Evolutionary conservation across 2,888 invertebrate species (phyloP), one percentile per base, ranked within the genome.

Genomic region (Tachina grossa): DNA sequence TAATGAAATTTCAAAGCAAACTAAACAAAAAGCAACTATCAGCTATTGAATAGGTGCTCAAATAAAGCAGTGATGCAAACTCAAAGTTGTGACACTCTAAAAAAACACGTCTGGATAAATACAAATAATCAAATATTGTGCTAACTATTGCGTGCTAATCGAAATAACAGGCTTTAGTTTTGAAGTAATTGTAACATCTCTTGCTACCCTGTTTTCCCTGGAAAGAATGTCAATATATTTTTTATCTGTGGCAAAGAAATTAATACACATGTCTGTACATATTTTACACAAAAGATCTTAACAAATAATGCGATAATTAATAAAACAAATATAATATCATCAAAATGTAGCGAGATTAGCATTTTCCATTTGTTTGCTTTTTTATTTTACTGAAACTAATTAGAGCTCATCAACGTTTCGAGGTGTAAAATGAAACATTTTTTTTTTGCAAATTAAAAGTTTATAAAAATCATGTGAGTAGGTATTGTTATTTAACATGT

Each of bases 391-490:
- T 19, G 19, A 68, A 78, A 75, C 68, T 79, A 74, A 74, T 79
- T 83, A 78, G 68, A 83, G 78, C 74, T 74, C 16, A 72, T 69
- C 63, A 16, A 13, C 31, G 31, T 31, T 31, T 16, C 11, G n/a
- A 76, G 69, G 75, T 81, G 61, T 74, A 61, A 75, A 69, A 69
- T 45, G 59, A 71, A 53, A 55, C 14, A 61, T 39, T 16, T 57
- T 69, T 68, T 79, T 51, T 79, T 80, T 43, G 47, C 63, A 63
- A 76, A 75, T 81, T 68, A 63, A 61, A 19, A 31, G 45, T 63
- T 53, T 45, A 53, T 69, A 22, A 66, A 31, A 65, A 71, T 84
- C 84, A 84, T 84, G 80, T 84, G 84, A 80, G 80, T 6, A 6
- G 31, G n/a, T n/a, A 31, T 57, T 69, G n/a, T 75, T 41, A 41